Conservation (phyloP, 2,113 vertebrate species). For the Glareola pratincola region DNA sequence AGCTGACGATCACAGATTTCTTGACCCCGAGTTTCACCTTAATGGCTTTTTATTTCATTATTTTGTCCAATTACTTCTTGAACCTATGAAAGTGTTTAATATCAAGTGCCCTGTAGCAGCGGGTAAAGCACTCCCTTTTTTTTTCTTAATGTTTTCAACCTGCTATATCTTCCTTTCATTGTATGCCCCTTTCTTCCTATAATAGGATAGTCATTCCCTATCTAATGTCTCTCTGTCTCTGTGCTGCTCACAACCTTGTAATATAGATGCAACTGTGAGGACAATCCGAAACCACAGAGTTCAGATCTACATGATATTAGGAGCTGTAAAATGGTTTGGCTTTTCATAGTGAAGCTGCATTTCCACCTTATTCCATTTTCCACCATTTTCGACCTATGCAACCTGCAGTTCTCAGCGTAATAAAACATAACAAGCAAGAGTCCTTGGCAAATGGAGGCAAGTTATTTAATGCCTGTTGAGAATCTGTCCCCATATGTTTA, state of each 20-base stretch:
- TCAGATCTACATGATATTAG: background rate
- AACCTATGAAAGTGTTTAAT: background rate
- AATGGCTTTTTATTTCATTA: background rate
- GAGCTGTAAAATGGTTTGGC: background rate
- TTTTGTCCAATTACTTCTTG: background rate
- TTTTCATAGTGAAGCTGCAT: background rate
- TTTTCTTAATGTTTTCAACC: background rate
- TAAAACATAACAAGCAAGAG: constrained; percentile 9
- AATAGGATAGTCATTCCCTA: background rate
- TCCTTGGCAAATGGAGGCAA: constrained; percentile 9
- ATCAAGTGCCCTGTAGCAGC: background rate
- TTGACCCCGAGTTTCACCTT: background rate
- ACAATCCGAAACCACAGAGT: background rate
- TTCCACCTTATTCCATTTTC: background rate
- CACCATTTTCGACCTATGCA: background rate
- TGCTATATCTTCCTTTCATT: background rate
- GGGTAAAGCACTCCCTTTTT: background rate
- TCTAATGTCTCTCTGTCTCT: background rate
- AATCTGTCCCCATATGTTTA: constrained; percentile 37
- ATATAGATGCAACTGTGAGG: background rate
- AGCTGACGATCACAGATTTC: background rate
- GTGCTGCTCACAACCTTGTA: background rate
- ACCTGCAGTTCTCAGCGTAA: constrained; percentile 25
- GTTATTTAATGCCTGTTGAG: constrained; percentile 43
- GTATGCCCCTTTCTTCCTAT: background rate